A percentile compares a stretch with the other conserved stretches of the same genome.
phyloP scores from a whole-genome alignment of 2,888 invertebrate genomes.

The Nowickia ferox region DNA sequence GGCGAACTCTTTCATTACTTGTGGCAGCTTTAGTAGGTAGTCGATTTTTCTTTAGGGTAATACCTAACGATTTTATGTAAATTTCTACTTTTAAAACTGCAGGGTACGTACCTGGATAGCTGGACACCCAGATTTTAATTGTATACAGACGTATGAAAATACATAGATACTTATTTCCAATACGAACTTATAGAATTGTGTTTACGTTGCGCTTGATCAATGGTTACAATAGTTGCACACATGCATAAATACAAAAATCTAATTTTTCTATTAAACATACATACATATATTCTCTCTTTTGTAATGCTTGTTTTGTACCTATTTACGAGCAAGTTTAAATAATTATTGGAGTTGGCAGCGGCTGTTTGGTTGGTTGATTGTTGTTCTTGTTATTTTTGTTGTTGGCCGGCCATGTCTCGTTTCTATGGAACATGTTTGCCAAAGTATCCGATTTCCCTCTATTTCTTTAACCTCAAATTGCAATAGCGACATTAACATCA shows the following conservation, averaged over 20 bases:
- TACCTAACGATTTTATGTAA: too few relatives aligned
- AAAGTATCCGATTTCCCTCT: conserved; percentile 62
- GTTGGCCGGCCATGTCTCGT: conserved; percentile 14
- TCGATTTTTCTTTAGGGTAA: too few relatives aligned
- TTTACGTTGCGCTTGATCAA: conserved; percentile 59
- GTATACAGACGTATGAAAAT: too few relatives aligned
- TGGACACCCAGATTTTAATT: too few relatives aligned
- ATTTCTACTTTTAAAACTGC: too few relatives aligned
- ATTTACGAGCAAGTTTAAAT: not conserved
- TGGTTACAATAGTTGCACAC: conserved; percentile 11
- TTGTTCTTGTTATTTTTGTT: not conserved
- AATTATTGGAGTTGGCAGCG: conserved; percentile 57
- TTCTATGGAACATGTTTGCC: conserved; percentile 44
- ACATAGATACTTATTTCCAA: too few relatives aligned
- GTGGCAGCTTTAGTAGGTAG: too few relatives aligned
- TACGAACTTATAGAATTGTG: too few relatives aligned
- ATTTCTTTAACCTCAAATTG: conserved; percentile 69
- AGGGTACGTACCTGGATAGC: too few relatives aligned
- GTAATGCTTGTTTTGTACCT: not conserved
- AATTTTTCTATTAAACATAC: conserved; percentile 28
- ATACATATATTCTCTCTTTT: conserved; percentile 8
- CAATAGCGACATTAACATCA: conserved; percentile 44
- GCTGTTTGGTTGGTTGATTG: conserved; percentile 47
- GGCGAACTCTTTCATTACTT: too few relatives aligned
- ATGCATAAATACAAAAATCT: conserved; percentile 15